Conservation (phyloP, 2,888 invertebrate species). For the Alsophila aescularia region DNA sequence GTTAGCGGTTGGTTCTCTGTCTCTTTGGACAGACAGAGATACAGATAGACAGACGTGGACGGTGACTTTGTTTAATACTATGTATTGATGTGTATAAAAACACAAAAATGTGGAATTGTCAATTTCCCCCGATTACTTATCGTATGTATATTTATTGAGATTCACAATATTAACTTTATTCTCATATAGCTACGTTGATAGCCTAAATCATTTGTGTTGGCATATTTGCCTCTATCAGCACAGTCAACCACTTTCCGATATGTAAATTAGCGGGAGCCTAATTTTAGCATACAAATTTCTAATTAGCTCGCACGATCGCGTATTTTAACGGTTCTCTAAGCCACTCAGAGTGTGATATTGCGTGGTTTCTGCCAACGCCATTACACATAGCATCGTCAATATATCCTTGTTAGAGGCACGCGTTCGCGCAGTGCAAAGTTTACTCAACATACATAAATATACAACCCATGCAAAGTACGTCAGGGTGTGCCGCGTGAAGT, state of each 20-base stretch:
- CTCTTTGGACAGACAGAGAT: too few species aligned
- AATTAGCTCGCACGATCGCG: slow-evolving; percentile 31
- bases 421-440: slow-evolving; percentile 67
- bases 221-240: slow-evolving; percentile 21
- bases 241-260: slow-evolving; percentile 21
- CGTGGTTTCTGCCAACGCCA: slow-evolving; percentile 9
- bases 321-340: slow-evolving; percentile 12
- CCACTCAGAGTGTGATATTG: slow-evolving; percentile 1
- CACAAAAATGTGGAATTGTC: too few species aligned
- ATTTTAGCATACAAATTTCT: slow-evolving; percentile 34
- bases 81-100: too few species aligned
- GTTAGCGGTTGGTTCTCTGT: too few species aligned
- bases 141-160: too few species aligned
- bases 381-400: background rate
- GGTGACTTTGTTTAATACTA: too few species aligned
- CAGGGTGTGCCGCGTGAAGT: slow-evolving; percentile 44
- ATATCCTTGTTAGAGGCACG: slow-evolving; percentile 50
- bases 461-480: slow-evolving; percentile 34
- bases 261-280: slow-evolving; percentile 26
- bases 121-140: too few species aligned
- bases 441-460: slow-evolving; percentile 48
- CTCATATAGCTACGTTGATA: background rate
- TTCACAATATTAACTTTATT: too few species aligned
- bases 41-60: too few species aligned
- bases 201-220: slow-evolving; percentile 8